Evolutionary conservation across 1,140 invertebrate species (phyloP).

Genomic region (Mercenaria mercenaria): DNA sequence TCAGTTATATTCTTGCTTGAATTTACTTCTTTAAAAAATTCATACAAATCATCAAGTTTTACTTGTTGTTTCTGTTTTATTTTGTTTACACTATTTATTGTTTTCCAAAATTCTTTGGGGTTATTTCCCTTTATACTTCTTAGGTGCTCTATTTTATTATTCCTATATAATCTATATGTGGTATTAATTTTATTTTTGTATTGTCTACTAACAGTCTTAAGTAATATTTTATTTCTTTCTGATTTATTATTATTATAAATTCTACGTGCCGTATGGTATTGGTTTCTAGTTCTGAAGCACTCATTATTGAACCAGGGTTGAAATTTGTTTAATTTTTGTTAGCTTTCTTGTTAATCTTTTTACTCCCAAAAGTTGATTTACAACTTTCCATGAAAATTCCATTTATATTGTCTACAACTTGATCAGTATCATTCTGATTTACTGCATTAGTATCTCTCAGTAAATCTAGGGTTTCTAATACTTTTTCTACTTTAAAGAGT

Average conservation of each 20-base stretch:
- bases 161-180: background rate
- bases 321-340: background rate
- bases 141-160: background rate
- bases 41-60: background rate
- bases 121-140: background rate
- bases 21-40: slow-evolving; percentile 1
- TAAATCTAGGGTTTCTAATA: background rate
- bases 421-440: background rate
- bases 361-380: background rate
- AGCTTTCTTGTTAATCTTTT: background rate
- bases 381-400: background rate
- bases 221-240: background rate
- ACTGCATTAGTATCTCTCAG: background rate
- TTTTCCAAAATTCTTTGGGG: background rate
- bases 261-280: background rate
- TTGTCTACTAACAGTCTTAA: background rate
- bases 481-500: background rate
- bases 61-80: background rate
- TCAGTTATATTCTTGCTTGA: background rate
- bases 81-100: background rate
- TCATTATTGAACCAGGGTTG: background rate
- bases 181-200: background rate
- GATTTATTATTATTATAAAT: background rate
- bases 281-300: background rate
- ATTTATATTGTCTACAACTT: background rate